These are phyloP conservation scores for Numenius phaeopus DNA, from an alignment of 2,797 vertebrate species.

Conservation along the genomic window DNA sequence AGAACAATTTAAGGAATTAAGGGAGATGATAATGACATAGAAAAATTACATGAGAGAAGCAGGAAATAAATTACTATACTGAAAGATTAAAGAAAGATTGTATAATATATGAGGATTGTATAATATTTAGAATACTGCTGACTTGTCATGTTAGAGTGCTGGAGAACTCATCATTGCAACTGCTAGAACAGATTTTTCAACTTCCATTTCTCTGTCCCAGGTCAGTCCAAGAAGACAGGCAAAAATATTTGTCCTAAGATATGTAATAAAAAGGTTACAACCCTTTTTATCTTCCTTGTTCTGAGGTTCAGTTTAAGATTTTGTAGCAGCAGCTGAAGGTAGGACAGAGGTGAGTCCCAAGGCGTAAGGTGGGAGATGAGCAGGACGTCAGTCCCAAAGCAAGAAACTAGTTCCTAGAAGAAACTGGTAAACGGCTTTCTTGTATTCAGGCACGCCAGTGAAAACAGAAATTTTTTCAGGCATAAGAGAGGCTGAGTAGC, in stretches of 20 bases:
- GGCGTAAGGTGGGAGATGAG: background rate
- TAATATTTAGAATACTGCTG: background rate
- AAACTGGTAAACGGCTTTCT: background rate
- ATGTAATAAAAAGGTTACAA: background rate
- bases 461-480: background rate
- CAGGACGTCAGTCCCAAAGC: background rate
- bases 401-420: background rate
- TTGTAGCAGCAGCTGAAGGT: background rate
- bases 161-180: background rate
- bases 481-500: background rate
- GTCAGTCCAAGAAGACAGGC: background rate
- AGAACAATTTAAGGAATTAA: background rate
- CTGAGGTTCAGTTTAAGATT: background rate
- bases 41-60: background rate
- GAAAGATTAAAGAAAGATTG: background rate
- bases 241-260: background rate
- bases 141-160: background rate
- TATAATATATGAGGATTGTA: background rate
- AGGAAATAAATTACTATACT: background rate
- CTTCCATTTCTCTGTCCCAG: background rate
- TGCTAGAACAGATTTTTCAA: background rate
- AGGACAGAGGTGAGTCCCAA: background rate
- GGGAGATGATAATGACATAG: background rate
- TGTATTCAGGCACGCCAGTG: accelerated
- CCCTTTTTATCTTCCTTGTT: background rate